These are phyloP conservation scores for Carpatolechia fugitivella DNA, from an alignment of 2,888 invertebrate genomes.

Conservation along the genomic window DNA sequence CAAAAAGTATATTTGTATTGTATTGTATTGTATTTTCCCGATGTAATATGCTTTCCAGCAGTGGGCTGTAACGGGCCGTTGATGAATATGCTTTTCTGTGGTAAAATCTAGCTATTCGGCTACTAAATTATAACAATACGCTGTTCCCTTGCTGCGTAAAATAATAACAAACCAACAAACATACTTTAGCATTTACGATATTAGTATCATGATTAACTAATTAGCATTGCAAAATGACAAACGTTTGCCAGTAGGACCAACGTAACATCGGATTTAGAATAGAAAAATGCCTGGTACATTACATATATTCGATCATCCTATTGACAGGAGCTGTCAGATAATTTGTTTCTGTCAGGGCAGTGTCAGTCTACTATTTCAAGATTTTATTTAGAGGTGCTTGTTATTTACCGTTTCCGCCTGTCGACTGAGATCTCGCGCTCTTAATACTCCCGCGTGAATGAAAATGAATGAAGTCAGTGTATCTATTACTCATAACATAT, in stretches of 20 bases:
- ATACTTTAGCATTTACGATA: neutral
- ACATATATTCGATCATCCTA: slow-evolving; percentile 7
- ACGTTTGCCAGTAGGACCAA: too few relatives aligned
- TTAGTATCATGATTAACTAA: neutral
- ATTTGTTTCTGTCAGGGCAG: slow-evolving; percentile 8
- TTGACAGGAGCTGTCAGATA: slow-evolving; percentile 15
- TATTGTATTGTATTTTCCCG: too few relatives aligned
- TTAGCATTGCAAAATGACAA: neutral
- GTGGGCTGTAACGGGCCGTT: too few relatives aligned
- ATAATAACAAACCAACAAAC: too few relatives aligned
- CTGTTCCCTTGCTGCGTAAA: too few relatives aligned
- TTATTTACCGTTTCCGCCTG: slow-evolving; percentile 17
- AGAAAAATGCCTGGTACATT: too few relatives aligned
- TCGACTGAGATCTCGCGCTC: neutral
- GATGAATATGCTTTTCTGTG: too few relatives aligned
- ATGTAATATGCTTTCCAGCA: too few relatives aligned
- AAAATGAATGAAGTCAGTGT: slow-evolving; percentile 3
- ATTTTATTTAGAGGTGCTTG: slow-evolving; percentile 9
- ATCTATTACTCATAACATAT: neutral
- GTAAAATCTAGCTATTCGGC: too few relatives aligned
- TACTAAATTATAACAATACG: too few relatives aligned
- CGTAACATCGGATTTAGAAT: too few relatives aligned
- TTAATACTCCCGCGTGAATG: neutral
- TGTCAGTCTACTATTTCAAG: neutral
- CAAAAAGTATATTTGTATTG: too few relatives aligned